Conservation (phyloP, 2,888 invertebrate species). For the Ophonus ardosiacus region DNA sequence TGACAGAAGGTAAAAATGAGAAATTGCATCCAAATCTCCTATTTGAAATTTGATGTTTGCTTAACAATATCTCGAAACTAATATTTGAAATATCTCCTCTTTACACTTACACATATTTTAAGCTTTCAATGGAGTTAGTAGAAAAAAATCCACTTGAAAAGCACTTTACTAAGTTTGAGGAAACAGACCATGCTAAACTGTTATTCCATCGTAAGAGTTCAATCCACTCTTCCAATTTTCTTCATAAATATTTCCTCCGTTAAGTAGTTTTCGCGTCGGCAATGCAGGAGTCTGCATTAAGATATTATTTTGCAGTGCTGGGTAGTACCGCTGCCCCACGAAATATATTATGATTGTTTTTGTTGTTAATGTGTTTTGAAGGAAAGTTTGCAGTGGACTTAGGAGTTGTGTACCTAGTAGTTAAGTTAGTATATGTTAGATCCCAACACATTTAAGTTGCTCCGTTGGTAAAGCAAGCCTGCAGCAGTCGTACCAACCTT, state of each 20-base stretch:
- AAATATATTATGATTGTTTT: constrained; percentile 54
- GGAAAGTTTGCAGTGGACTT: constrained; percentile 49
- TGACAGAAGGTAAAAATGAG: no score
- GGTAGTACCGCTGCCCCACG: background rate
- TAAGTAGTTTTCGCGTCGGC: background rate
- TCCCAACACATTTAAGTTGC: constrained; percentile 46
- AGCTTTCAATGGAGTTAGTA: no score
- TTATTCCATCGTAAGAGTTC: no score
- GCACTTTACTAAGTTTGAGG: no score
- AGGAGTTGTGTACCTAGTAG: constrained; percentile 30
- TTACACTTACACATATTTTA: no score
- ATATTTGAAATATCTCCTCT: no score
- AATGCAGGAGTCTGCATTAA: background rate
- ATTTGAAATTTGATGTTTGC: no score
- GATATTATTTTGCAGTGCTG: background rate
- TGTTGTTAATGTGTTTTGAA: constrained; percentile 51
- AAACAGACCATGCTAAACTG: no score
- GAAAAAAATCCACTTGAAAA: no score
- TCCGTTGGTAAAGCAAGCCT: constrained; percentile 19
- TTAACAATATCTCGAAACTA: no score
- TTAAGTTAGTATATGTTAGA: constrained; percentile 41
- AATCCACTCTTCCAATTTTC: no score
- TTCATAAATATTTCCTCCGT: background rate
- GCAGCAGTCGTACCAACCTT: constrained; percentile 44
- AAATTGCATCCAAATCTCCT: no score